Evolutionary conservation across 2,888 invertebrate genomes (phyloP).

Genomic region (Parasteatoda lunata): DNA sequence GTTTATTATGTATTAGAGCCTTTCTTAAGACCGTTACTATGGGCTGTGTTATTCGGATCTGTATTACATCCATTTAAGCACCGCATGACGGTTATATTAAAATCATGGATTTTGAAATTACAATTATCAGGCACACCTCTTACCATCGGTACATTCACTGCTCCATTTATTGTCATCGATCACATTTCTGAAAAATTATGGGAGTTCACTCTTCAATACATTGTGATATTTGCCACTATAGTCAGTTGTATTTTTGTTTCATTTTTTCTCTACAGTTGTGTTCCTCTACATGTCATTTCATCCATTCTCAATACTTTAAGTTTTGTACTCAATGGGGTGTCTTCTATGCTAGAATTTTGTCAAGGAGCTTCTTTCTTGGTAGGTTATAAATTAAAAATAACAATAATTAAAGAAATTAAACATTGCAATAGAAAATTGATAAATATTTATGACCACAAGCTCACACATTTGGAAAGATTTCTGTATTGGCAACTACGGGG

Average conservation of each 20-base stretch:
- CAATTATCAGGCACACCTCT: slow-evolving; percentile 75
- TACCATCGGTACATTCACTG: slow-evolving; percentile 74
- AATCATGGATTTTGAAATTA: slow-evolving; percentile 82
- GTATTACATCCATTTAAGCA: slow-evolving; percentile 96
- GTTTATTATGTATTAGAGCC: slow-evolving; percentile 81
- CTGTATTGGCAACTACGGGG: too few species aligned
- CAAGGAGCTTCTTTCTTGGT: slow-evolving; percentile 61
- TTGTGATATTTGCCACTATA: slow-evolving; percentile 78
- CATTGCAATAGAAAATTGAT: not conserved
- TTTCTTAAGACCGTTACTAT: slow-evolving; percentile 93
- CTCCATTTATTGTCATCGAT: slow-evolving; percentile 85
- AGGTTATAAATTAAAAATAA: slow-evolving; percentile 16
- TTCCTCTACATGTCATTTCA: slow-evolving; percentile 80
- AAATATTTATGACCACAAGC: too few species aligned
- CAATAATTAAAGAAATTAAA: not conserved
- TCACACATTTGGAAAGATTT: too few species aligned
- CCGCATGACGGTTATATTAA: slow-evolving; percentile 83
- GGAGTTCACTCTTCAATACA: slow-evolving; percentile 81
- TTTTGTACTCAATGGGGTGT: slow-evolving; percentile 39
- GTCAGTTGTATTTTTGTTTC: slow-evolving; percentile 76
- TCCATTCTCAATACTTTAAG: slow-evolving; percentile 78
- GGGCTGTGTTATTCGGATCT: slow-evolving; percentile 97
- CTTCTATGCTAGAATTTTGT: slow-evolving; percentile 59
- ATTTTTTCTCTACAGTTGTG: slow-evolving; percentile 82
- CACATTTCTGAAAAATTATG: slow-evolving; percentile 84